These are phyloP conservation scores for Troides aeacus DNA, from an alignment of 2,888 invertebrate genomes.

Conservation along the genomic window DNA sequence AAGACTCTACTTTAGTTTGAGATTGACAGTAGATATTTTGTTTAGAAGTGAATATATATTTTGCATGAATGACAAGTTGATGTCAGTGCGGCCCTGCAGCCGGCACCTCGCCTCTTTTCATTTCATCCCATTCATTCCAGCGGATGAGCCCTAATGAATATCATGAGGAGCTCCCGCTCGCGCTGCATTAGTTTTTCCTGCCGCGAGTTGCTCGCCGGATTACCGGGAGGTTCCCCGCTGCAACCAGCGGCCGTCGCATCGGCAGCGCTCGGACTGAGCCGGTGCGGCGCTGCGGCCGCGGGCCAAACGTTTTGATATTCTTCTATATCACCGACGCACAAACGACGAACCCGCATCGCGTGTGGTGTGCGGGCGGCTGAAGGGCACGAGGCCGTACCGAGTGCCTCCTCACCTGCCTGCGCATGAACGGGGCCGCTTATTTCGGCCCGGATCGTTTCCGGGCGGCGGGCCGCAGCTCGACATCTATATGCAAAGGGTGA, in stretches of 20 bases:
- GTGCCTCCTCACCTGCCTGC: constrained; percentile 30
- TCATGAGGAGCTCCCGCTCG: constrained; percentile 43
- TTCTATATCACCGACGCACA: too few species aligned
- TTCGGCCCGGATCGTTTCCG: constrained; percentile 28
- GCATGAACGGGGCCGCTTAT: constrained; percentile 29
- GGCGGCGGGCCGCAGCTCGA: constrained; percentile 34
- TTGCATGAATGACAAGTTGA: background rate
- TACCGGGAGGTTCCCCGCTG: background rate
- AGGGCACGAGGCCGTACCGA: background rate
- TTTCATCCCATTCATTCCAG: constrained; percentile 54
- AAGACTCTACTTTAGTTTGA: too few species aligned
- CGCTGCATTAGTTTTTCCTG: background rate
- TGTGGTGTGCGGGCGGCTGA: too few species aligned
- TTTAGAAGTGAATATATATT: too few species aligned
- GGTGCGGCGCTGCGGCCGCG: too few species aligned
- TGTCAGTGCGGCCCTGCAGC: constrained; percentile 45
- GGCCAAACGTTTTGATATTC: too few species aligned
- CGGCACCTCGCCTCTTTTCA: constrained; percentile 52
- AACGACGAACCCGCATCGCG: background rate
- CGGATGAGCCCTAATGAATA: constrained; percentile 62
- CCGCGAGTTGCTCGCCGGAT: constrained; percentile 33
- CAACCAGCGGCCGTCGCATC: background rate
- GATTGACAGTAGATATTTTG: too few species aligned
- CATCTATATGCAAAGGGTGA: constrained; percentile 77
- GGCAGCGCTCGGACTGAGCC: too few species aligned